phyloP scores from a whole-genome alignment of 2,113 vertebrate species.

The Ammodytes dubius region DNA sequence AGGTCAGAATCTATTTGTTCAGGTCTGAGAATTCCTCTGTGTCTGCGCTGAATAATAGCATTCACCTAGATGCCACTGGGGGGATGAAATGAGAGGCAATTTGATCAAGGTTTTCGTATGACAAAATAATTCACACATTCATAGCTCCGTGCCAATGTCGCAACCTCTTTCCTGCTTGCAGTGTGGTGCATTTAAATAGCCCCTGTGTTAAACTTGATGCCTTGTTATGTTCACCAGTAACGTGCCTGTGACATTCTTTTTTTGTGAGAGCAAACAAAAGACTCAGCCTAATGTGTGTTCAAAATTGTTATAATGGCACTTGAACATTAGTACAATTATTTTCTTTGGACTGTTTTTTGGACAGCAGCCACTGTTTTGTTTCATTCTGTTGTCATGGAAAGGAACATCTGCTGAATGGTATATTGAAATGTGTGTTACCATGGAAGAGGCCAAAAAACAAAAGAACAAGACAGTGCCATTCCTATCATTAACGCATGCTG shows the following conservation, averaged over 20 bases:
- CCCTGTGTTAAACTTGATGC: neutral
- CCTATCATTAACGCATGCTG: neutral
- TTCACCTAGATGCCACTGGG: conserved; percentile 40
- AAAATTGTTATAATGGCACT: too few species aligned
- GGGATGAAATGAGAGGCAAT: conserved; percentile 55
- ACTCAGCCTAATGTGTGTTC: neutral
- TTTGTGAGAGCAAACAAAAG: neutral
- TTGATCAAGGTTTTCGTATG: conserved; percentile 64
- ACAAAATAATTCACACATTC: conserved; percentile 68
- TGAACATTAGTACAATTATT: conserved; percentile 6
- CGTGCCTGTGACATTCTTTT: neutral
- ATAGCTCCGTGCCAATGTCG: conserved; percentile 34
- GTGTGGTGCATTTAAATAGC: conserved; percentile 47
- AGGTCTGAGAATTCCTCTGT: conserved; percentile 52
- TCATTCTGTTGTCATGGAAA: conserved; percentile 6
- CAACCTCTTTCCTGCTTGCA: conserved; percentile 3
- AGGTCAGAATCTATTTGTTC: conserved; percentile 65
- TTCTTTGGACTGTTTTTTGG: neutral
- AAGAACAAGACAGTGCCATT: neutral
- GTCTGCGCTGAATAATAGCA: conserved; percentile 57
- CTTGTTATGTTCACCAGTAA: neutral
- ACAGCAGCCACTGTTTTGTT: neutral
- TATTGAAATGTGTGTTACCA: neutral
- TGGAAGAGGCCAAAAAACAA: neutral
- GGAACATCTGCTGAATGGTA: neutral